These are phyloP conservation scores for Magallana gigas DNA, from an alignment of 1,140 invertebrate species.

Conservation along the genomic window DNA sequence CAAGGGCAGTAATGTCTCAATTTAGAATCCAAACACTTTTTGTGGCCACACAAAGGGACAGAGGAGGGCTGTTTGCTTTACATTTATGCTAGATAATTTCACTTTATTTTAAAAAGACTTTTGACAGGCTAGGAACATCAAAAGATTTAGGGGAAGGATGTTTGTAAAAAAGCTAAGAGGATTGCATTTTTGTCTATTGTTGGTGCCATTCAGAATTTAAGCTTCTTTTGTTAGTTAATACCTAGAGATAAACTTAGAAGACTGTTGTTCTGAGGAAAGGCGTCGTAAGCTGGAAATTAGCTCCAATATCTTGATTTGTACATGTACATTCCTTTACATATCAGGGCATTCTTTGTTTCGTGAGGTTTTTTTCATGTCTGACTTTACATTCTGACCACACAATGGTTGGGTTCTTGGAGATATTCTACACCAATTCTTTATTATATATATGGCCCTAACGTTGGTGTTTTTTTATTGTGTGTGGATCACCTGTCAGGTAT, in stretches of 20 bases:
- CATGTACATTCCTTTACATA: no score
- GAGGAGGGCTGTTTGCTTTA: background rate
- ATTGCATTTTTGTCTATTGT: slow-evolving; percentile 4
- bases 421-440: no score
- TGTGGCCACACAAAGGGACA: slow-evolving; percentile 1
- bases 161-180: slow-evolving; percentile 28
- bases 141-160: background rate
- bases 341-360: no score
- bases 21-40: slow-evolving; percentile 17
- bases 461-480: background rate
- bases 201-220: slow-evolving; percentile 11
- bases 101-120: slow-evolving; percentile 11
- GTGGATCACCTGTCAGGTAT: slow-evolving; percentile 7
- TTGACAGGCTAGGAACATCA: background rate
- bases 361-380: no score
- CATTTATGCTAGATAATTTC: slow-evolving; percentile 28
- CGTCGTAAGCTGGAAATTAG: no score
- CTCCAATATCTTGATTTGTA: no score
- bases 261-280: no score
- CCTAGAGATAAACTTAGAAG: no score
- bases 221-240: background rate
- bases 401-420: no score
- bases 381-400: no score
- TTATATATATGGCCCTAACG: background rate
- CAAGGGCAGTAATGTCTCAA: background rate